Conservation (phyloP, 2,113 vertebrate species). For the Larimichthys crocea region DNA sequence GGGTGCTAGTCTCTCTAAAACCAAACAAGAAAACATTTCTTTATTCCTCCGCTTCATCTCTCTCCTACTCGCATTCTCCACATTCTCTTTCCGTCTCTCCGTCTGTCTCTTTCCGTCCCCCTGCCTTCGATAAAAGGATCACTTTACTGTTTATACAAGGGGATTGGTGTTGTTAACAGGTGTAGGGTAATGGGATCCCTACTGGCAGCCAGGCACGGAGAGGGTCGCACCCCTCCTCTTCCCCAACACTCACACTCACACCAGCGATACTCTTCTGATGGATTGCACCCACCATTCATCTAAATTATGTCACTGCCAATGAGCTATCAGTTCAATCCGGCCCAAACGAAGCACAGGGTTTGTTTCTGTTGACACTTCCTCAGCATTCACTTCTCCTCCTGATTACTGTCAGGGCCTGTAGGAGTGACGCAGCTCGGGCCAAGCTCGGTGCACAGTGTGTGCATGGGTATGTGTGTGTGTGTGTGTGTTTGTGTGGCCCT, state of each 20-base stretch:
- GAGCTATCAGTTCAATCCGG: slow-evolving; percentile 84
- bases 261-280: slow-evolving; percentile 82
- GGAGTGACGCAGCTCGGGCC: slow-evolving; percentile 54
- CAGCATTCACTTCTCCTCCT: slow-evolving; percentile 79
- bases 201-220: slow-evolving; percentile 76
- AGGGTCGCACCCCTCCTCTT: slow-evolving; percentile 70
- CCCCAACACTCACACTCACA: slow-evolving; percentile 57
- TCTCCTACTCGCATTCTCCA: slow-evolving; percentile 47
- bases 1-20: slow-evolving; percentile 76
- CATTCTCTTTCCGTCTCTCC: slow-evolving; percentile 34
- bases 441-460: slow-evolving; percentile 4
- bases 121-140: slow-evolving; percentile 78
- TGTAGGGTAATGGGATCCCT: slow-evolving; percentile 87
- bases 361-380: slow-evolving; percentile 85
- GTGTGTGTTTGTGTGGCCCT: slow-evolving; percentile 39
- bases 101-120: slow-evolving; percentile 49
- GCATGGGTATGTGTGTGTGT: slow-evolving; percentile 2
- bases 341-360: slow-evolving; percentile 82
- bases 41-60: slow-evolving; percentile 65
- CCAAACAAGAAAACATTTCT: slow-evolving; percentile 81
- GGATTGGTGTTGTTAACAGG: slow-evolving; percentile 86
- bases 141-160: slow-evolving; percentile 87
- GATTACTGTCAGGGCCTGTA: slow-evolving; percentile 79
- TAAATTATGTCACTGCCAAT: slow-evolving; percentile 90
- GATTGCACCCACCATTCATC: slow-evolving; percentile 89